Conservation (phyloP, 2,888 invertebrate genomes). For the Dryobotodes eremita region DNA sequence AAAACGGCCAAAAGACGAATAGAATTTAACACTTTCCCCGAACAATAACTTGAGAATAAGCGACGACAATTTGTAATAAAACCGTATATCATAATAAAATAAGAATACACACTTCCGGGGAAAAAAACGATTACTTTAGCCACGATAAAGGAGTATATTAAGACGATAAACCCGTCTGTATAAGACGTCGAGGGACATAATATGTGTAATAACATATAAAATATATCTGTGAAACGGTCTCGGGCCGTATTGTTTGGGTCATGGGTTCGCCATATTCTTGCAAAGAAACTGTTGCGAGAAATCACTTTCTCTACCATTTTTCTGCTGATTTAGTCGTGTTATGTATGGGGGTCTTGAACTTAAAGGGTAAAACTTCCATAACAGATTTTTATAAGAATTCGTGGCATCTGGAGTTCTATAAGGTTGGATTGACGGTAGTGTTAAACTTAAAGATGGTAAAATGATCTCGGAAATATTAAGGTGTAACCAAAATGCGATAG, state of each 20-base stretch:
- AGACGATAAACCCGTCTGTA: slow-evolving; percentile 64
- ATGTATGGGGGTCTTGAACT: slow-evolving; percentile 51
- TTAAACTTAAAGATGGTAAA: slow-evolving; percentile 2
- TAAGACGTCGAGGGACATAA: slow-evolving; percentile 54
- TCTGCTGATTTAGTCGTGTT: slow-evolving; percentile 51
- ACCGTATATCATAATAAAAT: slow-evolving; percentile 61
- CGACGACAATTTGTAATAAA: slow-evolving; percentile 62
- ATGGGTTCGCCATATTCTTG: slow-evolving; percentile 48
- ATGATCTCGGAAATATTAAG: background rate
- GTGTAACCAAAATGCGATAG: background rate
- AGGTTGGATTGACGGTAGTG: background rate
- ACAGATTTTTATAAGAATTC: slow-evolving; percentile 32
- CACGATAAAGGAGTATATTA: slow-evolving; percentile 66
- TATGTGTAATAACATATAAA: slow-evolving; percentile 68
- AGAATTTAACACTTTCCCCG: slow-evolving; percentile 38
- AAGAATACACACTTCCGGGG: slow-evolving; percentile 57
- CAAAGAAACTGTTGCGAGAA: slow-evolving; percentile 53
- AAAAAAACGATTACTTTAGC: slow-evolving; percentile 62
- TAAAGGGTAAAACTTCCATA: slow-evolving; percentile 29
- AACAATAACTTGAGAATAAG: slow-evolving; percentile 52
- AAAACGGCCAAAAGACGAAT: slow-evolving; percentile 24
- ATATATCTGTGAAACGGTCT: slow-evolving; percentile 55
- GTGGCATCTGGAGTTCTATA: slow-evolving; percentile 11
- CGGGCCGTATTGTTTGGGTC: slow-evolving; percentile 47
- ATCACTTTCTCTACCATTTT: slow-evolving; percentile 54